Evolutionary conservation across 2,888 invertebrate genomes (phyloP).

Genomic region (Seira ritae): DNA sequence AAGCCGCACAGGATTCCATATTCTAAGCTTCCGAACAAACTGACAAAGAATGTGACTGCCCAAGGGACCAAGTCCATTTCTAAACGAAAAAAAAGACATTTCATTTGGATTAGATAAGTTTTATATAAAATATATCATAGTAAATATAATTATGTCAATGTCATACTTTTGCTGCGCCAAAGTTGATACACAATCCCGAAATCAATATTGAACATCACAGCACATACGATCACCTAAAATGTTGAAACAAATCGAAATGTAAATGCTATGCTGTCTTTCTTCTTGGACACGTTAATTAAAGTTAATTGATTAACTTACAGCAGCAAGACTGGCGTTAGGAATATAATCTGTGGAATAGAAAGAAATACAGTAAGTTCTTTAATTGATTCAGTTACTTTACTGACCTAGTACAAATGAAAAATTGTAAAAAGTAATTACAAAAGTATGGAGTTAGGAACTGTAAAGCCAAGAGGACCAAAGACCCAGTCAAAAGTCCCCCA

Average conservation of each 20-base stretch:
- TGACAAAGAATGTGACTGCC: conserved; percentile 88
- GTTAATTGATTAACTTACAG: conserved; percentile 76
- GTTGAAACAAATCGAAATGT: not conserved
- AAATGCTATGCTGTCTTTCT: no score
- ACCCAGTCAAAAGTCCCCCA: conserved; percentile 85
- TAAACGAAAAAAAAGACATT: conserved; percentile 74
- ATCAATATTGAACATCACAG: conserved; percentile 82
- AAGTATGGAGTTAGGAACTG: conserved; percentile 92
- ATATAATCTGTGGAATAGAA: no score
- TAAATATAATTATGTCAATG: conserved; percentile 53
- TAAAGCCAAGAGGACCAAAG: conserved; percentile 89
- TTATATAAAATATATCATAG: not conserved
- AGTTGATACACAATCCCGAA: conserved; percentile 81
- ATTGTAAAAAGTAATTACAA: no score
- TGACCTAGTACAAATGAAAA: no score
- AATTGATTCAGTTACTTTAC: no score
- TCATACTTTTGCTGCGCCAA: conserved; percentile 89
- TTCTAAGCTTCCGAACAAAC: conserved; percentile 88
- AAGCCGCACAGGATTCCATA: conserved; percentile 91
- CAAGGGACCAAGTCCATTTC: conserved; percentile 92
- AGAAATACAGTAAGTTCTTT: no score
- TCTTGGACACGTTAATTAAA: not conserved
- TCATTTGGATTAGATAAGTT: not conserved
- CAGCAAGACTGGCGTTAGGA: conserved; percentile 89
- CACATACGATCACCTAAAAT: conserved; percentile 84